These are phyloP conservation scores for Myocastor coypus DNA, from an alignment of 2,113 vertebrate species.

Conservation along the genomic window DNA sequence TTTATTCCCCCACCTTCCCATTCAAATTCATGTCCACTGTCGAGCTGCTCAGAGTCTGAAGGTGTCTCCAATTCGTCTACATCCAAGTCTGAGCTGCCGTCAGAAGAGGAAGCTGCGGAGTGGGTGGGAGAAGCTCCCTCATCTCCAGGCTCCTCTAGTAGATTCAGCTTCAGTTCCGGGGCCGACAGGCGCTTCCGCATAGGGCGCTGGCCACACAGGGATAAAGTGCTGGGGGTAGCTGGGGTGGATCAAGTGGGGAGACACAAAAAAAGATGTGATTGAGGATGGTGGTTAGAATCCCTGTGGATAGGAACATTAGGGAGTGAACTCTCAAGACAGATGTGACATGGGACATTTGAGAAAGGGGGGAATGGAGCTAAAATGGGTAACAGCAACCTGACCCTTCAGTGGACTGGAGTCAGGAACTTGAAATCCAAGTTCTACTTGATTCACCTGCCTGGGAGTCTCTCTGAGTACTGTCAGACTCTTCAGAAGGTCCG, in stretches of 20 bases:
- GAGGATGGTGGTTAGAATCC: neutral
- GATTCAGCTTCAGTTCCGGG: slow-evolving; percentile 82
- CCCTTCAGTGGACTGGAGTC: neutral
- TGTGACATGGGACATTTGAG: neutral
- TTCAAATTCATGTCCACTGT: slow-evolving; percentile 88
- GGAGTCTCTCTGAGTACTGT: slow-evolving; percentile 30
- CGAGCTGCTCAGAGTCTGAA: slow-evolving; percentile 89
- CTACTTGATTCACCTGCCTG: slow-evolving; percentile 63
- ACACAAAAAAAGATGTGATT: neutral
- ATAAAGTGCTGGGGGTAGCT: slow-evolving; percentile 86
- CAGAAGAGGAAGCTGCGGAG: slow-evolving; percentile 64
- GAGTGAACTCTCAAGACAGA: neutral
- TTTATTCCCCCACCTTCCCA: slow-evolving; percentile 88
- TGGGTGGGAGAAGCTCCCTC: slow-evolving; percentile 74
- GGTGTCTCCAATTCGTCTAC: slow-evolving; percentile 91
- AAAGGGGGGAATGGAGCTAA: neutral
- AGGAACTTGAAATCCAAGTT: neutral
- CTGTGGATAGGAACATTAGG: neutral
- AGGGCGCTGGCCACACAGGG: slow-evolving; percentile 83
- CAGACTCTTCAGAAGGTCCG: slow-evolving; percentile 55
- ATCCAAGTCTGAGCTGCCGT: slow-evolving; percentile 88
- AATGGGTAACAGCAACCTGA: neutral
- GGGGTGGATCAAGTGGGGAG: neutral
- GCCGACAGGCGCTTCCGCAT: slow-evolving; percentile 89
- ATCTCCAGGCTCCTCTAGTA: slow-evolving; percentile 70